Evolutionary conservation across 1,140 invertebrate genomes (phyloP).

Genomic region (Achatina immaculata): DNA sequence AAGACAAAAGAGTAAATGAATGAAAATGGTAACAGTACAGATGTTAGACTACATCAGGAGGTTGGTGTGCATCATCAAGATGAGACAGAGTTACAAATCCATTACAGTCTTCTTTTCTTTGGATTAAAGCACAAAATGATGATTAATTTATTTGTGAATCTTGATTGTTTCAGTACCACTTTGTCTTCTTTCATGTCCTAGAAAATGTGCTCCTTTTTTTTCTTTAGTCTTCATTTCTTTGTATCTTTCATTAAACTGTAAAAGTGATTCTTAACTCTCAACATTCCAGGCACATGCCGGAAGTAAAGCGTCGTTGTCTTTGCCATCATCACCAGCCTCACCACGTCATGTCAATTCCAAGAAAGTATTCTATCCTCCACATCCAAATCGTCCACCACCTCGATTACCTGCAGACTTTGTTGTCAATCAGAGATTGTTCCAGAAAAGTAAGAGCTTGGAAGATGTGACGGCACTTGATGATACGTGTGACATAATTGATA

Average conservation of each 20-base stretch:
- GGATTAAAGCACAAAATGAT: no score
- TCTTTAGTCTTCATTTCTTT: no score
- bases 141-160: no score
- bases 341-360: neutral
- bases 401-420: neutral
- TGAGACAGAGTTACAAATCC: no score
- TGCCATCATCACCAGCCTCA: neutral
- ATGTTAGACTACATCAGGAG: no score
- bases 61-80: no score
- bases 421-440: neutral
- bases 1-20: no score
- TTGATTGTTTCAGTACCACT: no score
- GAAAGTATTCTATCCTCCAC: neutral
- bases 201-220: no score
- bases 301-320: neutral
- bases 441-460: neutral
- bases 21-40: no score
- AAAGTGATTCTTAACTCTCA: neutral
- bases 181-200: no score
- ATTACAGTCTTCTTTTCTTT: no score
- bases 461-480: neutral
- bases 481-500: neutral
- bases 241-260: neutral
- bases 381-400: constrained; percentile 6
- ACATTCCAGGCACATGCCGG: neutral